Conservation (phyloP, 2,113 vertebrate species). For the Synodontis membranacea region DNA sequence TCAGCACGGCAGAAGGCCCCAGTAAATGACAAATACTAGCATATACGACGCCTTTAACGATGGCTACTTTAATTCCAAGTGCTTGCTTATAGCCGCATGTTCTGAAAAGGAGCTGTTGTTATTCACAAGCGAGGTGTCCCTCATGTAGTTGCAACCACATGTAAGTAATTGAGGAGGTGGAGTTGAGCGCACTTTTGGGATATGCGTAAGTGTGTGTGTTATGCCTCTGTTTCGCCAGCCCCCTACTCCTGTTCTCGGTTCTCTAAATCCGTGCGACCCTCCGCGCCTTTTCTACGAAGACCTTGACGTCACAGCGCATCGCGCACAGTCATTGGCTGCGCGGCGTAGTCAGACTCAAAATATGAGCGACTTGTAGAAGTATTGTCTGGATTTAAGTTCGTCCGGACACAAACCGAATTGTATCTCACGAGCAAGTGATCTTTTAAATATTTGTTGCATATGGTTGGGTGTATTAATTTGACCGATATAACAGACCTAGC, state of each 20-base stretch:
- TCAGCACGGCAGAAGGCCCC: slow-evolving; percentile 27
- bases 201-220: slow-evolving; percentile 66
- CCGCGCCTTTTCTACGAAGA: slow-evolving; percentile 95
- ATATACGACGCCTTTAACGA: neutral
- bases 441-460: neutral
- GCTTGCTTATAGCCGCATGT: neutral
- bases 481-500: neutral
- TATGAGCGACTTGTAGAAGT: slow-evolving; percentile 54
- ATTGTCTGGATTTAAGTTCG: slow-evolving; percentile 42
- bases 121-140: slow-evolving; percentile 57
- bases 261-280: slow-evolving; percentile 77
- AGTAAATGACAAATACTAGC: neutral
- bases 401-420: slow-evolving; percentile 22
- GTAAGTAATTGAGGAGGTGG: slow-evolving; percentile 76
- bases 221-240: slow-evolving; percentile 66
- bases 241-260: slow-evolving; percentile 77
- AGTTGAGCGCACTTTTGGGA: slow-evolving; percentile 75
- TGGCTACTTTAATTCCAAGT: neutral
- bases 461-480: neutral
- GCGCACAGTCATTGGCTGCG: slow-evolving; percentile 82
- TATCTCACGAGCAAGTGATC: neutral
- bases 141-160: slow-evolving; percentile 63
- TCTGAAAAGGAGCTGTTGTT: slow-evolving; percentile 55
- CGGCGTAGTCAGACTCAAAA: slow-evolving; percentile 68
- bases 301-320: slow-evolving; percentile 86